Evolutionary conservation across 2,113 vertebrate genomes (phyloP).

Genomic region (Stercorarius parasiticus): DNA sequence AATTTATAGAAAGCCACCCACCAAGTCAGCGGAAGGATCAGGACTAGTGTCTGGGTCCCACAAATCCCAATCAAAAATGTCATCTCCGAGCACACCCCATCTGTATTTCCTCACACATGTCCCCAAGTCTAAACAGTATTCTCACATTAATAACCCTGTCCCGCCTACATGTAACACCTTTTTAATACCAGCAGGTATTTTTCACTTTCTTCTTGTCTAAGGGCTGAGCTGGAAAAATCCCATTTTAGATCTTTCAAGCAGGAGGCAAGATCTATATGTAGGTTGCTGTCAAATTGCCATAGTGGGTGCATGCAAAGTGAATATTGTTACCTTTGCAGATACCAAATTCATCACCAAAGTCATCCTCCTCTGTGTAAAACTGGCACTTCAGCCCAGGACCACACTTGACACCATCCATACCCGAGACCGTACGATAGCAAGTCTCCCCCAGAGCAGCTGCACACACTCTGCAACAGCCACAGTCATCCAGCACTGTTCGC

Average conservation of each 20-base stretch:
- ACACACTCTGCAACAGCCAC: conserved; percentile 94
- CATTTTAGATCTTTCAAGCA: not conserved
- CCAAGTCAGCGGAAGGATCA: not conserved
- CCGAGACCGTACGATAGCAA: conserved; percentile 95
- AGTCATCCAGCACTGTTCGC: conserved; percentile 93
- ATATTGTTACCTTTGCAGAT: conserved; percentile 88
- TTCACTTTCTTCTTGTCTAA: not conserved
- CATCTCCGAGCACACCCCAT: not conserved
- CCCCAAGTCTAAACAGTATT: not conserved
- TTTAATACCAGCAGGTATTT: not conserved
- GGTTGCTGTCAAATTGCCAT: not conserved
- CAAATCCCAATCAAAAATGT: not conserved
- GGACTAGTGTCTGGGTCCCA: not conserved
- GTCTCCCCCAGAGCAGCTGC: conserved; percentile 89
- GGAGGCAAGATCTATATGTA: not conserved
- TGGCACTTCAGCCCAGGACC: conserved; percentile 94
- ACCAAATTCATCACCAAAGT: conserved; percentile 96
- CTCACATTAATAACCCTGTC: not conserved
- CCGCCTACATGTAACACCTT: not conserved
- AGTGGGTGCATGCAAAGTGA: conserved; percentile 17
- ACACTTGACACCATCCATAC: conserved; percentile 97
- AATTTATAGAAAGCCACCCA: not conserved
- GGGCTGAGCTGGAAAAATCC: not conserved
- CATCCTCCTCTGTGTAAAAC: conserved; percentile 95
- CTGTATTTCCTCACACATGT: not conserved